Evolutionary conservation across 1,140 invertebrate species (phyloP).

Genomic region (Colletes latitarsis): DNA sequence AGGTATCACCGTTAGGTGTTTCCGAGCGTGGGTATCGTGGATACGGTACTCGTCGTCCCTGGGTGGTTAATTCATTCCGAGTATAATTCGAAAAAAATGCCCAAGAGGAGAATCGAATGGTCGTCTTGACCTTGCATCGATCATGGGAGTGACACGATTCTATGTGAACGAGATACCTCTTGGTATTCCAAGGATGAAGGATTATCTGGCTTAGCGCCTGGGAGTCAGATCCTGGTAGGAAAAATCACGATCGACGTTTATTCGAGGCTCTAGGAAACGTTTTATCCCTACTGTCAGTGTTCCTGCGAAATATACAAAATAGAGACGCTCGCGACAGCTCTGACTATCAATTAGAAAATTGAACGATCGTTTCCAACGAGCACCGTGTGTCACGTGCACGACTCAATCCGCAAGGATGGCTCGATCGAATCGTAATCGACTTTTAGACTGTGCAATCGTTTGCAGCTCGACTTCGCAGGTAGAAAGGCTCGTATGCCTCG

Average conservation of each 20-base stretch:
- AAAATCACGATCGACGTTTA: not conserved
- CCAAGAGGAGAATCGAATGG: slow-evolving; percentile 1
- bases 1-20: slow-evolving; percentile 28
- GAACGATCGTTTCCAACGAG: not conserved
- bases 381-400: not conserved
- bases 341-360: not conserved
- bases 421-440: slow-evolving; percentile 25
- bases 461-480: not conserved
- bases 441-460: not conserved
- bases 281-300: no score
- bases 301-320: no score
- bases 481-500: slow-evolving; percentile 1
- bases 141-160: slow-evolving; percentile 48
- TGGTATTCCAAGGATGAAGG: slow-evolving; percentile 43
- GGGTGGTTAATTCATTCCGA: slow-evolving; percentile 44
- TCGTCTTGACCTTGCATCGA: slow-evolving; percentile 44
- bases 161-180: slow-evolving; percentile 13
- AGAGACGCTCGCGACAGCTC: no score
- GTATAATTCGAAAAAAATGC: slow-evolving; percentile 9
- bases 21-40: slow-evolving; percentile 25
- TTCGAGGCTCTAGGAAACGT: not conserved
- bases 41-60: slow-evolving; percentile 10
- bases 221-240: not conserved
- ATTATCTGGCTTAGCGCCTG: slow-evolving; percentile 9
- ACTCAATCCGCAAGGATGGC: no score